Conservation (phyloP, 2,113 vertebrate species). For the Prolemur simus region DNA sequence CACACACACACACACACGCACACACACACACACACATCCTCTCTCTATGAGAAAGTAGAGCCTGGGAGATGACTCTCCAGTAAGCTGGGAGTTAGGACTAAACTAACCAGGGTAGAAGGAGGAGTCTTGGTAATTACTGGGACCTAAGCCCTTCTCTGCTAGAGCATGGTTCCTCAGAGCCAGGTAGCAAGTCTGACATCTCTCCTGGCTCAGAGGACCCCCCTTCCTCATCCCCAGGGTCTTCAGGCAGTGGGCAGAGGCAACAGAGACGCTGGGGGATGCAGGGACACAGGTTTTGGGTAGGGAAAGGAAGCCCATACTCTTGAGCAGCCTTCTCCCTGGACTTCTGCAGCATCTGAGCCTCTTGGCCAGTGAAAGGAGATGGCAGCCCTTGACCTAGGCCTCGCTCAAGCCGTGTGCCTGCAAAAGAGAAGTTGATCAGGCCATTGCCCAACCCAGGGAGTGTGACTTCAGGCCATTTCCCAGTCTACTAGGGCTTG, state of each 20-base stretch:
- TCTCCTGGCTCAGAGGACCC: conserved; percentile 69
- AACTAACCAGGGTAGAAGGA: not conserved
- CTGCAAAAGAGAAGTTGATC: conserved; percentile 21
- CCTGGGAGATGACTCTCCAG: not conserved
- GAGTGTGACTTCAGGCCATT: not conserved
- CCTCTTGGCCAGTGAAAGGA: not conserved
- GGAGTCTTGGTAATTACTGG: conserved; percentile 22
- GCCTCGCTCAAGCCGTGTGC: conserved; percentile 64
- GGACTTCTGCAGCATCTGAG: not conserved
- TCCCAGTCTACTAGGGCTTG: not conserved
- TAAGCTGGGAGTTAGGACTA: not conserved
- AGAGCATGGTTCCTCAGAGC: not conserved
- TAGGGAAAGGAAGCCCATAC: conserved; percentile 72
- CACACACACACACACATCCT: not conserved
- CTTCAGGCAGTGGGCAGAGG: conserved; percentile 78
- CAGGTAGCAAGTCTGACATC: conserved; percentile 80
- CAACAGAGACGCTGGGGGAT: conserved; percentile 80
- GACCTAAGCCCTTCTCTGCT: conserved; percentile 16
- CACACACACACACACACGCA: not conserved
- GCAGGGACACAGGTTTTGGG: conserved; percentile 71
- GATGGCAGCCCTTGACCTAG: conserved; percentile 29
- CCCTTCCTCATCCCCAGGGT: conserved; percentile 57
- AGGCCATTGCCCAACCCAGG: not conserved
- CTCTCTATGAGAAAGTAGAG: not conserved
- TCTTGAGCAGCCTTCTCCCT: not conserved